Percentiles rank a stretch among this genome's conserved stretches.
phyloP scores from a whole-genome alignment of 1,140 invertebrate species.

The Diorhabda elongata region DNA sequence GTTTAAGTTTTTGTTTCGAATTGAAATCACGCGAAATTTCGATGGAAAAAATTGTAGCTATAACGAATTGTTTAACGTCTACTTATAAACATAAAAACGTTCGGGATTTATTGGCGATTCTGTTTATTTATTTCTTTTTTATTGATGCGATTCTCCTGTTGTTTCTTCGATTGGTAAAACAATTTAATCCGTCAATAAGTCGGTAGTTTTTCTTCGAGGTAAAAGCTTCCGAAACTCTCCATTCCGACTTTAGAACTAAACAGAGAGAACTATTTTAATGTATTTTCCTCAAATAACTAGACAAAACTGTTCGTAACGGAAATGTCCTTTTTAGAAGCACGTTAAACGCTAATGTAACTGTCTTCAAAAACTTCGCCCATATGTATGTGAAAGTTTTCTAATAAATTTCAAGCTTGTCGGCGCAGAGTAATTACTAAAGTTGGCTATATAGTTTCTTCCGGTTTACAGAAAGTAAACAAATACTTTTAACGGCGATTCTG shows the following conservation, averaged over 20 bases:
- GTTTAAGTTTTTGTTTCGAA: no score
- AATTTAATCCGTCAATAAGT: no score
- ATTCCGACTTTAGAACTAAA: not conserved
- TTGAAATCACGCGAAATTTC: no score
- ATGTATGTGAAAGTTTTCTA: slow-evolving; percentile 15
- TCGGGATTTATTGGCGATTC: no score
- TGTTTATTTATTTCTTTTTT: no score
- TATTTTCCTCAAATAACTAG: not conserved
- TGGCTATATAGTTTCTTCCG: slow-evolving; percentile 9
- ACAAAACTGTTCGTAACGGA: not conserved
- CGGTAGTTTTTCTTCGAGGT: no score
- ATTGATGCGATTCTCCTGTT: no score
- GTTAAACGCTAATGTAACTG: slow-evolving; percentile 12
- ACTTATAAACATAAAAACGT: no score
- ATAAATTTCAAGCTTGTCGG: slow-evolving; percentile 18
- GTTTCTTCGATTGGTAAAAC: no score
- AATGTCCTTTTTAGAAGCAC: slow-evolving; percentile 2
- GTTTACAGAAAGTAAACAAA: slow-evolving; percentile 18
- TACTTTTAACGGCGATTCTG: slow-evolving; percentile 8
- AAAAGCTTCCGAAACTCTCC: no score
- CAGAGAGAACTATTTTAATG: not conserved
- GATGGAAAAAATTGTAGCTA: no score
- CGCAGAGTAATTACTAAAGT: slow-evolving; percentile 17
- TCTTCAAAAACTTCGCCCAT: slow-evolving; percentile 15
- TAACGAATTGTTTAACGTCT: no score